phyloP scores from a whole-genome alignment of 2,113 vertebrate species.

The Heteronetta atricapilla region DNA sequence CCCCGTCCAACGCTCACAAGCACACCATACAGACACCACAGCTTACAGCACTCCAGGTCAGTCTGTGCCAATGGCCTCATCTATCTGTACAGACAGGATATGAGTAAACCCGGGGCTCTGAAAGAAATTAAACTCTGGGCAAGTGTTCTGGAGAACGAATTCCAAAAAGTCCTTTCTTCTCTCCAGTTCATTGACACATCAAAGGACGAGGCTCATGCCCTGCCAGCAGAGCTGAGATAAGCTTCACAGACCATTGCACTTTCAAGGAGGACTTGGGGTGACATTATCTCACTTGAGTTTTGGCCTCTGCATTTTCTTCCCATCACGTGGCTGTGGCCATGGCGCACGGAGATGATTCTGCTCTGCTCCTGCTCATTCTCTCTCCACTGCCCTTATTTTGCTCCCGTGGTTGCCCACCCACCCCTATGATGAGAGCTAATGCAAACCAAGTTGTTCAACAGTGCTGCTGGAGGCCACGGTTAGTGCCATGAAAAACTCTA shows the following conservation, averaged over 20 bases:
- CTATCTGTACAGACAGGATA: neutral
- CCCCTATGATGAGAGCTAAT: neutral
- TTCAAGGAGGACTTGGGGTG: neutral
- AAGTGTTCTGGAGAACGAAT: neutral
- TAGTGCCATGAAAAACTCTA: fast-evolving
- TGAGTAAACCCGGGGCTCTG: neutral
- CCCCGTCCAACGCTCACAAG: fast-evolving
- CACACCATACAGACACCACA: neutral
- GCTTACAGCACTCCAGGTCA: fast-evolving
- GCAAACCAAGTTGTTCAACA: too few relatives aligned
- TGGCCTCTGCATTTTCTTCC: neutral
- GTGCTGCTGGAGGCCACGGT: neutral
- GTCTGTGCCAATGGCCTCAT: neutral
- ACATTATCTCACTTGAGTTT: neutral
- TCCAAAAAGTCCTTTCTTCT: neutral
- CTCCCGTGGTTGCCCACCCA: neutral
- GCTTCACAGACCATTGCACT: conserved; percentile 19
- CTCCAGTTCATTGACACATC: conserved; percentile 24
- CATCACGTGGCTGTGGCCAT: fast-evolving
- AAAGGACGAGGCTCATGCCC: neutral
- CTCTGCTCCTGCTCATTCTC: neutral
- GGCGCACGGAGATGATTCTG: neutral
- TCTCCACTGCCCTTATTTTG: neutral
- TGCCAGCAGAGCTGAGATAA: neutral
- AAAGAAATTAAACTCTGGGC: neutral